Base-by-base conservation (phyloP, 2,888 invertebrate genomes). In the Habroteleia sp. region DNA sequence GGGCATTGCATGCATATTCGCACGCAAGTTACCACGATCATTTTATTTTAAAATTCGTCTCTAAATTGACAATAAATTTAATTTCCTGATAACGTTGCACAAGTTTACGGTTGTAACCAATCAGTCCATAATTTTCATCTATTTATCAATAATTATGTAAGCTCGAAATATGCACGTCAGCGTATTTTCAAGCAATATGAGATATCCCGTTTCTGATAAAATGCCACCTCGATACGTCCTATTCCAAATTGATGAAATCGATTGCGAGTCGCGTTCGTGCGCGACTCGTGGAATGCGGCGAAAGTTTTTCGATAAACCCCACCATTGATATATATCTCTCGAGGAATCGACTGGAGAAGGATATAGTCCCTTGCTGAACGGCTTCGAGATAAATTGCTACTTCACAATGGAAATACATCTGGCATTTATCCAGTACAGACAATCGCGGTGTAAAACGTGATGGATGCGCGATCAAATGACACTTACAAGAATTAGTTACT, bases 401-500 rank as follows among this genome's bases (percentile, higher is more conserved):
- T 20, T 31, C 29, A 11, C 25, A 31, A 31, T 35, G 20, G 33
- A 31, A 58, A 33, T 50, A 25, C 13, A 10, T 29, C 29, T 1
- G 10, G 33, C 20, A 23, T 39, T 14, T 33, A 58, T 68, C 29
- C 8, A 31, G 41, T 31, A 56, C 39, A 31, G 25, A 39, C 39
- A 29, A 39, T 66, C 39, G n/a, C 14, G 17, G 31, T 58, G 68
- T 58, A 48, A 33, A 56, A 68, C 68, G 50, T 48, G 56, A 58
- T 48, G 41, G 68, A 56, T 68, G 56, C 25, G 46, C 41, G 33
- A 58, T 42, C 41, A 17, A 37, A 39, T 33, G 41, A 50, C 56
- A 68, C 31, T 58, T 58, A 58, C n/a, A n/a, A n/a, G n/a, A n/a
- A n/a, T 68, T 48, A 50, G 50, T 50, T 48, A 42, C 50, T 58